phyloP scores from a whole-genome alignment of 2,113 vertebrate genomes.

The Protobothrops flavoviridis region DNA sequence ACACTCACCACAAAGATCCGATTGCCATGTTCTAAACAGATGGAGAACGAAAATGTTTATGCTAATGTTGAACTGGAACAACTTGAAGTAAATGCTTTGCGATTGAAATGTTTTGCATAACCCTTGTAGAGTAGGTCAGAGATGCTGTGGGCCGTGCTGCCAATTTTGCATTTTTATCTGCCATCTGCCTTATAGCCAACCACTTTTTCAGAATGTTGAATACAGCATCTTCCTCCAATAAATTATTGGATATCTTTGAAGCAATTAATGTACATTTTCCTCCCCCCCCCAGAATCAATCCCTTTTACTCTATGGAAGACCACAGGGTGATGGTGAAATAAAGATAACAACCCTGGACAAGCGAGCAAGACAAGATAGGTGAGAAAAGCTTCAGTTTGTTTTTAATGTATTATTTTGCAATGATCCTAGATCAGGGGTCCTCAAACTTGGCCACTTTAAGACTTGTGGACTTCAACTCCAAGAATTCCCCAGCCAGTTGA shows the following conservation, averaged over 20 bases:
- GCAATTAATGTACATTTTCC: conserved; percentile 10
- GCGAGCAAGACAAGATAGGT: conserved; percentile 95
- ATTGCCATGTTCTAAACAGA: neutral
- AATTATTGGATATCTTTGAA: neutral
- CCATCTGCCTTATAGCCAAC: neutral
- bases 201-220: neutral
- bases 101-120: neutral
- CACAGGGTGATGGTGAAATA: conserved; percentile 95
- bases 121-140: neutral
- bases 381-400: conserved; percentile 45
- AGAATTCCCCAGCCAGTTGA: too few species aligned
- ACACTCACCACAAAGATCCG: neutral
- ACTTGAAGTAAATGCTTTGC: neutral
- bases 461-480: too few species aligned
- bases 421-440: neutral
- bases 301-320: conserved; percentile 87
- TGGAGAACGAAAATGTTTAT: neutral
- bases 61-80: neutral
- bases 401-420: neutral
- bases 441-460: too few species aligned
- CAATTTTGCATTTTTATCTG: neutral
- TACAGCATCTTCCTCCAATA: neutral
- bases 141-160: too few species aligned
- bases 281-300: conserved; percentile 83
- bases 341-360: conserved; percentile 90